Base-by-base conservation (phyloP, 92 coral and sea anemone species). In the Bergia puertoricense region DNA sequence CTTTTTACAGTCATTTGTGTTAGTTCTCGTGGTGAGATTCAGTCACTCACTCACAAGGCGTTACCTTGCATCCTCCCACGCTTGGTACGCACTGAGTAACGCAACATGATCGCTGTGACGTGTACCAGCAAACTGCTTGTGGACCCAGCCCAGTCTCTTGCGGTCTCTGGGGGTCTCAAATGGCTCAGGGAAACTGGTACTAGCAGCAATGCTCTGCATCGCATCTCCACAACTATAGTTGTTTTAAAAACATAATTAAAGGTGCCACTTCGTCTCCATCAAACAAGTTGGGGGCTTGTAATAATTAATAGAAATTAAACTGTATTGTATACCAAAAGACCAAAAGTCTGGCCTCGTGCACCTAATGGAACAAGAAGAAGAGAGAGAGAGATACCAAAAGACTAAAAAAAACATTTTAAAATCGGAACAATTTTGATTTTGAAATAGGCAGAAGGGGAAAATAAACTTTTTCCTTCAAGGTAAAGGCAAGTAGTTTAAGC, bases 141-240 rank as follows among this genome's bases (percentile, higher is more conserved):
- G 99, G 44, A 97, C 99, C 99, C 99, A 97, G 80, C 98, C 99
- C 91, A 97, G 98, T 92, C 99, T 95, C 82, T 86, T 92, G 73
- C 97, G 98, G 92, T 97, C 99, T 86, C 95, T 89, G 23, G 99
- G 98, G 48, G 99, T 97, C 89, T 97, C 98, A 85, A 97, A 97
- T n/a, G 99, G 99, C 72, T 97, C 99, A 38, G 99, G 99, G 81
- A 97, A 97, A 92, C 99, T 94, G 88, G 99, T 94, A 82, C 98
- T 93, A 18, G 99, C 93, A 8, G 99, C 99, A 44, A 97, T 97
- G 13, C 98, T 95, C 37, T 95, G 91, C 94, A 95, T 95, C 54
- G 99, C 99, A 68, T 97, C 99, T 67, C 99, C 99, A 89, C 98
- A 97, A 42, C 99, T 97, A 51, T 14, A 23, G 43, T 30, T 30